A percentile compares a stretch with the other conserved stretches of the same genome.
Conservation (phyloP, 2,113 vertebrate genomes). For the Phylloscopus trochiloides region DNA sequence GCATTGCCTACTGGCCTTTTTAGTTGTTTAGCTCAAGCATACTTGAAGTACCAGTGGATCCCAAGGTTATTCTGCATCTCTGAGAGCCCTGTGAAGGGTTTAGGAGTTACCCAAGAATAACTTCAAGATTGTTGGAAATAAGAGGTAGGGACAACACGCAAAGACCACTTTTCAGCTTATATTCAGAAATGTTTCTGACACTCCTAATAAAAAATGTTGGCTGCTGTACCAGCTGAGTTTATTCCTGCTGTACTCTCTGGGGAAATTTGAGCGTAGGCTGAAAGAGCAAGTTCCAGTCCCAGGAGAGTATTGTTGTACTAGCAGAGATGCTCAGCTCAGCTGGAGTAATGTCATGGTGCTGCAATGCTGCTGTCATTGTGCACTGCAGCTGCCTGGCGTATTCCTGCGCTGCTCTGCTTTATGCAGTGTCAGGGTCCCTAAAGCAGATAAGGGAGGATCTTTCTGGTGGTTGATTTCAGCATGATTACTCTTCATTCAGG, state of each 20-base stretch:
- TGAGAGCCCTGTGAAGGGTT: neutral
- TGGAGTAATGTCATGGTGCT: neutral
- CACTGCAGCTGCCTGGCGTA: neutral
- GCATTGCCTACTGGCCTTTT: neutral
- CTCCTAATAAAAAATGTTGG: neutral
- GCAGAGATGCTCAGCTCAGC: neutral
- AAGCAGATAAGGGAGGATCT: neutral
- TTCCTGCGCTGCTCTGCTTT: neutral
- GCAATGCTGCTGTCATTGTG: accelerated
- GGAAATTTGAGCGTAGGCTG: neutral
- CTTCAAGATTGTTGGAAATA: neutral
- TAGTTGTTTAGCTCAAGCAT: neutral
- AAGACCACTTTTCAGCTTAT: neutral
- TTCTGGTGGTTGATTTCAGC: neutral
- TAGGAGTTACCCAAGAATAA: neutral
- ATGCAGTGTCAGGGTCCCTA: neutral
- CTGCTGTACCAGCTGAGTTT: neutral
- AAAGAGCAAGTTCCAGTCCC: neutral
- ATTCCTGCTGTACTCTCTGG: neutral
- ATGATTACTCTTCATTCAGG: neutral
- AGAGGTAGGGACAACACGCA: neutral
- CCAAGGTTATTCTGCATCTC: neutral
- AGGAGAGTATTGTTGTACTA: neutral
- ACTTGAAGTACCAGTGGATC: neutral
- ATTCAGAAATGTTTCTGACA: neutral